phyloP scores from a whole-genome alignment of 2,113 vertebrate species.

The Clarias gariepinus region DNA sequence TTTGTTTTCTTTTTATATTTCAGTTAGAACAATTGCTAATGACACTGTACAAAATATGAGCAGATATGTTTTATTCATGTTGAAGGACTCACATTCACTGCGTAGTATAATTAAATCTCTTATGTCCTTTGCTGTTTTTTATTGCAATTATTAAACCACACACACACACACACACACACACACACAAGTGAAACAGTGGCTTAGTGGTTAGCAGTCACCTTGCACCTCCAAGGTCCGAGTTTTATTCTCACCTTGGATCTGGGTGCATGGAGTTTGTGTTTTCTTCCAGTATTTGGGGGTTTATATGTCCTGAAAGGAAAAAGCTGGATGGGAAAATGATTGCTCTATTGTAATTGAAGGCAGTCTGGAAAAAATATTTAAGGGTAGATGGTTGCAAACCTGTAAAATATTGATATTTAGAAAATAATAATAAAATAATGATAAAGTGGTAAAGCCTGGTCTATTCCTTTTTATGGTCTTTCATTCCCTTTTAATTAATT shows the following conservation, averaged over 20 bases:
- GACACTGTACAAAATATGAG: neutral
- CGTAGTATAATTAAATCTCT: conserved; percentile 38
- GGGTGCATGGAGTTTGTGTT: too few species aligned
- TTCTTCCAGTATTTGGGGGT: too few species aligned
- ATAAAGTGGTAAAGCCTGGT: neutral
- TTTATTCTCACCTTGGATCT: too few species aligned
- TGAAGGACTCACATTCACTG: conserved; percentile 9
- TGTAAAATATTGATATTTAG: neutral
- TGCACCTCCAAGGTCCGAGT: too few species aligned
- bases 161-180: too few species aligned
- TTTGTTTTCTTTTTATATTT: conserved; percentile 25
- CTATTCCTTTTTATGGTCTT: too few species aligned
- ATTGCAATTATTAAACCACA: neutral
- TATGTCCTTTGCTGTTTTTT: neutral
- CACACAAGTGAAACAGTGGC: too few species aligned
- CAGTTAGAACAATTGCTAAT: neutral
- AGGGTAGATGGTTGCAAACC: neutral
- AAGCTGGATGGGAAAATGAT: neutral
- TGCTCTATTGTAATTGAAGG: neutral
- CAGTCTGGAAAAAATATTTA: neutral
- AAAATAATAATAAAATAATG: neutral
- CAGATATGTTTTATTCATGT: conserved; percentile 30
- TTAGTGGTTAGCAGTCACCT: too few species aligned
- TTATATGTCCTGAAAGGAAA: too few species aligned
- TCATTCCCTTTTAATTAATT: too few species aligned